Base-by-base conservation (phyloP, 2,113 vertebrate genomes). In the Colaptes auratus region DNA sequence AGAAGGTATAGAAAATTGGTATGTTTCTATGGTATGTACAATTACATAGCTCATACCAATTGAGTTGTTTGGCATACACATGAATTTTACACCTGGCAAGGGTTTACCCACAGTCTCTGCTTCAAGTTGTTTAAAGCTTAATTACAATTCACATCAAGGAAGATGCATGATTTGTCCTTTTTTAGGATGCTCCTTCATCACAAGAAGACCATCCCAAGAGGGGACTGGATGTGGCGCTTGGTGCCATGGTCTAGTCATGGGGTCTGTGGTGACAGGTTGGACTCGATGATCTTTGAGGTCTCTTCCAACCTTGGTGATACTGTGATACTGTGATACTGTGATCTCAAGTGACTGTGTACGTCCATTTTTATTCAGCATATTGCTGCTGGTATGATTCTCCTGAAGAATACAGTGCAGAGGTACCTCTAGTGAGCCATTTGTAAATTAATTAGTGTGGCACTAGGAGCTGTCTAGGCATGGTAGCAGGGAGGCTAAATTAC, bases 401-500 rank as follows among this genome's bases (percentile, higher is more conserved):
- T 91, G n/a, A 59, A 73, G 46, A 77, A 44, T 8, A 46, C 30
- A 81, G 30, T 44, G 39, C 27, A 58, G 74, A 69, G 56, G 67
- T 10, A 53, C 17, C 19, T 74, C 91, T 31, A 48, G 52, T 78
- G 70, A 86, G 50, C 19, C 39, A 35, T 87, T 91, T 91, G 82
- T 4, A 76, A 95, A 63, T 85, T 91, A 85, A 94, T 89, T 96
- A 79, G 28, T 20, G 35, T 46, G 71, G 59, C 64, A 55, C 50
- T 76, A 59, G 30, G 35, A 87, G 23, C 82, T 87, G 39, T 73
- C 39, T 91, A 82, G 53, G 48, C 39, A 73, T 82, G 67, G 77
- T 78, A 81, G 8, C 77, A 86, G 80, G 39, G 27, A 91, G 63
- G 42, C 31, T 78, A 72, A 86, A 89, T 84, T 84, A 69, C 35